Evolutionary conservation across 2,888 invertebrate genomes (phyloP), one percentile per base, ranked within the genome.

Genomic region (Euzetes globulus): DNA sequence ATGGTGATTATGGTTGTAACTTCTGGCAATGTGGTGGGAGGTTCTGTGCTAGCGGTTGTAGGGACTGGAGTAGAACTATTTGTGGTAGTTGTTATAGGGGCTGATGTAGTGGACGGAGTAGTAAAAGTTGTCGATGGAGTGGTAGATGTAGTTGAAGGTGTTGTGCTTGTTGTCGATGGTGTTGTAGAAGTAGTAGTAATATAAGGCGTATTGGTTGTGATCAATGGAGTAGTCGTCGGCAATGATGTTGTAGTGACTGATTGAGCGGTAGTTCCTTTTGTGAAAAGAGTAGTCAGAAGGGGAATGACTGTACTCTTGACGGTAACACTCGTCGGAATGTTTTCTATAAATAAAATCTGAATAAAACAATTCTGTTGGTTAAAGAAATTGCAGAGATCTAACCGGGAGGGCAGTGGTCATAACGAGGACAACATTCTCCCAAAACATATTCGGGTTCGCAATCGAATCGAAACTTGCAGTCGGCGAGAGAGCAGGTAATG

Each of bases 391-490:
- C 13, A 41, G 70, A 60, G 45, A 29, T 17, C 50, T 25, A 29
- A 74, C 74, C 75, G 17, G 88, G 87, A 52, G 90, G 90, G 81
- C 91, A 91, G 84, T 91, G 89, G 81, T 90, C 90, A 82, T 90
- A 91, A 81, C 89, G 88, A 0, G 91, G 91, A 80, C 91, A 91
- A 83, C 91, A 91, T 80, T 89, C 87, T 71, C 90, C 90, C 15
- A 88, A 86, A 78, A 90, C 88, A 78, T 86, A 87, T 77, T 88
- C 86, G 50, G 90, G 90, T 80, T 87, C 86, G 83, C 91, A 91
- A 83, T 91, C 91, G 78, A 88, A 88, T 72, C 91, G 85, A 79
- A 87, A 86, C 83, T 88, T 90, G 83, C 91, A 91, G 72, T 89
- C 88, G 78, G 91, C 88, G 77, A 88, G 87, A 68, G 89, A 88